Base-by-base conservation (phyloP, 2,888 invertebrate species). In the Achlya flavicornis region DNA sequence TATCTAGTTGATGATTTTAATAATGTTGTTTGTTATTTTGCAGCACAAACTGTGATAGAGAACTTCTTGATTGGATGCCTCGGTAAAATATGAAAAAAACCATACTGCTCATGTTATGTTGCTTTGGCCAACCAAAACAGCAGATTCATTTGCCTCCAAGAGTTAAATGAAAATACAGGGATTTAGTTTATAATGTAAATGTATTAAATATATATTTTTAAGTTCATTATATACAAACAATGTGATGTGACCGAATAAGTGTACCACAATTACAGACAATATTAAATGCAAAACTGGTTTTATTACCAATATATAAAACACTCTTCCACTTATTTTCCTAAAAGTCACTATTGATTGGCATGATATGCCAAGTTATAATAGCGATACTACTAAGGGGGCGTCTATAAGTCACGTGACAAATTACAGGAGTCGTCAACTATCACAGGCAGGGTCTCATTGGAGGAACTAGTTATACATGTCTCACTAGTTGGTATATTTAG, bases 1-100 rank as follows among this genome's bases (percentile, higher is more conserved):
- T n/a, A 0, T 10, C 10, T 57, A 48, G 64, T 26, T 26, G 26
- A 26, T 26, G 7, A 12, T n/a, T 1, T 61, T 59, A 26, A 38
- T 57, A 48, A 60, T 66, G 8, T 61, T 5, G 63, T 68, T 66
- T 76, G 70, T 80, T 82, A 81, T 77, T 80, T 95, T 94, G 75
- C 95, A 95, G 96, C 97, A 41, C 97, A 97, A 94, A 95, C 96
- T 74, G 96, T 97, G 76, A 94, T 97, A 81, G 97, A 97, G 87
- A 97, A 97, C 86, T 95, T 95, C 87, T 90, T 96, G 76, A 94
- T 96, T 76, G 95, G 95, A 80, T 93, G 92, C 85, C 91, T 94
- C 81, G 90, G 92, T 84, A 94, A 93, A 85, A 90, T 92, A 83
- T 94, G 83, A 92, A 87, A 70, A n/a, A 75, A 76, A 67, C 66